Conservation (phyloP, 2,888 invertebrate species). For the Subacronicta megacephala region DNA sequence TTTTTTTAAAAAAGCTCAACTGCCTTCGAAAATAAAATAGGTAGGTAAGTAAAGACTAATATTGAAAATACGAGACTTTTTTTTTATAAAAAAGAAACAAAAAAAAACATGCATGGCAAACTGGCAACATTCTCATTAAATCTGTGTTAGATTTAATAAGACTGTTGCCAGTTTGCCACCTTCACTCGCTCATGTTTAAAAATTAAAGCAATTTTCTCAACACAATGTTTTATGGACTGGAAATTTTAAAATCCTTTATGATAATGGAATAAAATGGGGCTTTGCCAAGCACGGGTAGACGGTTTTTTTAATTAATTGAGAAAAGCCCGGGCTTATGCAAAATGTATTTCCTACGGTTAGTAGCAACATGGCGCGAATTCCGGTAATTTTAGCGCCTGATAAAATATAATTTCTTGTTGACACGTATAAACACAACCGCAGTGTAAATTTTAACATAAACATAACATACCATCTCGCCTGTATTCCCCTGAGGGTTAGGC, state of each 20-base stretch:
- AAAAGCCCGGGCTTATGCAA: slow-evolving; percentile 21
- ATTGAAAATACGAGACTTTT: no score
- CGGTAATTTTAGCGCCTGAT: slow-evolving; percentile 6
- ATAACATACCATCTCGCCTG: no score
- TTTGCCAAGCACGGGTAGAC: not conserved
- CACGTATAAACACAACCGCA: not conserved
- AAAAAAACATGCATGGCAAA: not conserved
- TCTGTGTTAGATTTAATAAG: no score
- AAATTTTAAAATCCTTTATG: slow-evolving; percentile 11
- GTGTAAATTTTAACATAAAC: no score
- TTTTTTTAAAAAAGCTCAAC: no score
- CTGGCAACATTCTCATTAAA: no score
- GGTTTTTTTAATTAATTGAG: slow-evolving; percentile 29
- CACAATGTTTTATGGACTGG: not conserved
- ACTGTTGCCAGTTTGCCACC: not conserved
- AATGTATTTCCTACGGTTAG: slow-evolving; percentile 17
- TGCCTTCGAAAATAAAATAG: no score
- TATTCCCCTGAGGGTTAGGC: no score
- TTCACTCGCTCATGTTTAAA: not conserved
- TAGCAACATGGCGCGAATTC: slow-evolving; percentile 6
- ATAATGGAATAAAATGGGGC: slow-evolving; percentile 25
- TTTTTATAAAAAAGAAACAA: not conserved
- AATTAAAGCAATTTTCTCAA: not conserved
- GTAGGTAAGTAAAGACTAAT: no score
- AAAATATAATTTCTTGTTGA: not conserved